Base-by-base conservation (phyloP, 2,113 vertebrate species). In the Pontoporia blainvillei region DNA sequence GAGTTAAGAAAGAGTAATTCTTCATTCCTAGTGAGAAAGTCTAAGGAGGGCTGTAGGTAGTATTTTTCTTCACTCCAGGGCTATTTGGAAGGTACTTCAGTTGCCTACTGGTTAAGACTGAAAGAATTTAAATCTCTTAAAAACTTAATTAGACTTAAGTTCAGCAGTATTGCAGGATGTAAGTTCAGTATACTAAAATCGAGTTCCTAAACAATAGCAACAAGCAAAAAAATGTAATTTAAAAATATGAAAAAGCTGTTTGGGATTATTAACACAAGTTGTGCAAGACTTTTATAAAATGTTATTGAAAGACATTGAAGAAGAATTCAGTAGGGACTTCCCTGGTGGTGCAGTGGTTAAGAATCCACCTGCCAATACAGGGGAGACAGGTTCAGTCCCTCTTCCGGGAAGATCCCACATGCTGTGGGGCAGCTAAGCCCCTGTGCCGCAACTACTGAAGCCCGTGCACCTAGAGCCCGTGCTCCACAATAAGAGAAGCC, bases 121-220 rank as follows among this genome's bases (percentile, higher is more conserved):
- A 76, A 94, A 85, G 10, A 85, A 14, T 94, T 94, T 75, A 91
- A 96, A 71, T 94, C 29, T 85, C 64, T 49, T 95, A 88, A 94
- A 90, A 94, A 67, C 21, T 54, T 86, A 69, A 49, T 62, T 91
- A 76, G 84, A 81, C 13, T 88, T 72, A 81, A 90, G 20, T 75
- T 94, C 12, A 92, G 9, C 20, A 78, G 11, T 85, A 91, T 66
- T 82, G 4, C 29, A 83, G 27, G 36, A 71, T 90, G 64, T 59
- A 62, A 86, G 25, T 72, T 96, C 14, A 67, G 6, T 49, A 52
- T 84, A 66, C 54, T 93, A 76, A 94, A 96, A 73, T 54, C 17
- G 39, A 96, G 25, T 94, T 95, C 31, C 25, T 87, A 87, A 92
- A 85, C 8, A 72, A 25, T 36, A 88, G 52, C 39, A 86, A 90